Conservation (phyloP, 2,888 invertebrate genomes). For the Atrina japonica region DNA sequence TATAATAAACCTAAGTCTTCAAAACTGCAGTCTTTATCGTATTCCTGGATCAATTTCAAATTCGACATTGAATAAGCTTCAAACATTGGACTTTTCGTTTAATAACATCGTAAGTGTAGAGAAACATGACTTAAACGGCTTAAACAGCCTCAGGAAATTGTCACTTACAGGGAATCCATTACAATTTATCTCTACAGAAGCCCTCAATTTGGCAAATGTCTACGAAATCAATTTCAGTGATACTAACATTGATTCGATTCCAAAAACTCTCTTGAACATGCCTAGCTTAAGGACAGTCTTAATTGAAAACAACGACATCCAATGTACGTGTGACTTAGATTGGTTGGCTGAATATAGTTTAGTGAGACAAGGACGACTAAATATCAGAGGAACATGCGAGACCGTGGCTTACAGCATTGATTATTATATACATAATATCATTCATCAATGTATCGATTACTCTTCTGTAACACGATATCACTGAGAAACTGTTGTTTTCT, state of each 20-base stretch:
- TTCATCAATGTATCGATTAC: constrained; percentile 47
- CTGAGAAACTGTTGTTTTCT: too few relatives aligned
- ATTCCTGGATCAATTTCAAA: constrained; percentile 37
- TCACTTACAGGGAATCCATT: constrained; percentile 50
- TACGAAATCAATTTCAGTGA: constrained; percentile 43
- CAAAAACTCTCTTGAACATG: constrained; percentile 46
- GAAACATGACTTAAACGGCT: constrained; percentile 44
- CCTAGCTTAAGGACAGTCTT: constrained; percentile 13
- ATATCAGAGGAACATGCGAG: constrained; percentile 48
- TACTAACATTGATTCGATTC: constrained; percentile 41
- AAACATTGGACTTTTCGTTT: constrained; percentile 46
- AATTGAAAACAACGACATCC: constrained; percentile 35
- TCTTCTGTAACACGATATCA: too few relatives aligned
- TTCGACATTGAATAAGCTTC: constrained; percentile 35
- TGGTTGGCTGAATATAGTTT: constrained; percentile 44
- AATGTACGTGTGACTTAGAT: constrained; percentile 55
- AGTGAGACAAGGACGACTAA: constrained; percentile 2
- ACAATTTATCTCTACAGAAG: constrained; percentile 44
- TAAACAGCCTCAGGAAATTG: constrained; percentile 38
- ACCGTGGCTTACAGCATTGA: constrained; percentile 47
- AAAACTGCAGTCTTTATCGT: constrained; percentile 34
- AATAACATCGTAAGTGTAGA: constrained; percentile 55
- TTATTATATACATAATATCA: constrained; percentile 42
- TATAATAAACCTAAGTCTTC: constrained; percentile 24
- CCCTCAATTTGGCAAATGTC: constrained; percentile 42